Evolutionary conservation across 2,888 invertebrate genomes (phyloP).

Genomic region (Troilus luridus): DNA sequence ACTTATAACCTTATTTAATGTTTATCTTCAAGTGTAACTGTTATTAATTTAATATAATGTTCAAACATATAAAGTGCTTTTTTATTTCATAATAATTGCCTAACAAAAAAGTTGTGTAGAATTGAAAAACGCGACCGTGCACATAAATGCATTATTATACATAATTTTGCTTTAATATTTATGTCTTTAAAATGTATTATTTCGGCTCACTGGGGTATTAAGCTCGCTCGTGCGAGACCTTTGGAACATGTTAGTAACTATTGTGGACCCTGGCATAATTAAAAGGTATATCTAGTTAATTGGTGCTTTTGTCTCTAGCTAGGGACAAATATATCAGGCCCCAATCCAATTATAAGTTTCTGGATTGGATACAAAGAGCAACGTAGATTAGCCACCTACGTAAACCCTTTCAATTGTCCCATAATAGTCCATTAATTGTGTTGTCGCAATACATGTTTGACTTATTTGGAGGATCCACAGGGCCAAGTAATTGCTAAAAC

Average conservation of each 20-base stretch:
- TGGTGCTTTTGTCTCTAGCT: not conserved
- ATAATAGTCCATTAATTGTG: not conserved
- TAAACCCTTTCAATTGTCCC: conserved; percentile 47
- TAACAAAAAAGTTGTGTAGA: too few species aligned
- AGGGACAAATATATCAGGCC: conserved; percentile 22
- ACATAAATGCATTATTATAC: too few species aligned
- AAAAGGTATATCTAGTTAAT: not conserved
- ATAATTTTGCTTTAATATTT: too few species aligned
- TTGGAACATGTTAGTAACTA: not conserved
- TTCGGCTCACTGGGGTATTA: too few species aligned
- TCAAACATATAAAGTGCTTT: too few species aligned
- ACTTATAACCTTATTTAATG: too few species aligned
- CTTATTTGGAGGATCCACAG: not conserved
- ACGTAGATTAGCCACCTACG: not conserved
- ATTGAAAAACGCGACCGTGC: too few species aligned
- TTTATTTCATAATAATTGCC: too few species aligned
- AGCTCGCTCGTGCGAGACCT: not conserved
- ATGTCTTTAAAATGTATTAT: too few species aligned
- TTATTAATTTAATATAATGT: too few species aligned
- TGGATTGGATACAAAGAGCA: conserved; percentile 3
- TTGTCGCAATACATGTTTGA: conserved; percentile 35
- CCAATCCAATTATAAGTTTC: conserved; percentile 32
- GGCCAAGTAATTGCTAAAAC: not conserved
- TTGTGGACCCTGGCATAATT: not conserved
- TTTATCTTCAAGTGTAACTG: too few species aligned